Conservation (phyloP, 2,797 vertebrate species). For the Gouania willdenowi region DNA sequence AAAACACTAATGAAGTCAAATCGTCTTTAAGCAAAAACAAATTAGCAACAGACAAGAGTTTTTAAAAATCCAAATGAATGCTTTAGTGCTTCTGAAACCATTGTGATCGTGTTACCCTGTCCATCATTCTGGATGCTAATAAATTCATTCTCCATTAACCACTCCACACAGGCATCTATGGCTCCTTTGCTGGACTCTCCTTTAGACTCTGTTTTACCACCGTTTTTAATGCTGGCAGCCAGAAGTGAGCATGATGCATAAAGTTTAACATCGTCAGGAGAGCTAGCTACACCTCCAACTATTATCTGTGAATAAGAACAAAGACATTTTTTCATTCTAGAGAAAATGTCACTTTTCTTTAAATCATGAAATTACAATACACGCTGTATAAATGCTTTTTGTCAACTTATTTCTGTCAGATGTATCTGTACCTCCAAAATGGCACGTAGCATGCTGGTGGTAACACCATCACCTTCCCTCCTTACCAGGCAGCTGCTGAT, state of each 20-base stretch:
- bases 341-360: no score
- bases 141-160: constrained; percentile 94
- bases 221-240: constrained; percentile 77
- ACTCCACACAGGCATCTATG: constrained; percentile 86
- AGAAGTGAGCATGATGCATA: constrained; percentile 91
- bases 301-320: constrained; percentile 79
- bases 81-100: background rate
- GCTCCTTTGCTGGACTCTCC: constrained; percentile 65
- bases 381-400: no score
- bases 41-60: background rate
- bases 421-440: constrained; percentile 85
- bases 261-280: constrained; percentile 82
- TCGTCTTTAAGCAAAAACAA: background rate
- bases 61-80: background rate
- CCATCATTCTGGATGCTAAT: constrained; percentile 79
- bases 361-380: no score
- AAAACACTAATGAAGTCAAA: no score
- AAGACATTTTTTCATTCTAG: background rate
- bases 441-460: constrained; percentile 92
- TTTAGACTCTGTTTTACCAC: constrained; percentile 26
- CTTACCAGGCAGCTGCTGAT: constrained; percentile 88
- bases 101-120: constrained; percentile 24
- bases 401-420: no score
- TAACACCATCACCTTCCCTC: constrained; percentile 82
- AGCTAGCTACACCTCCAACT: constrained; percentile 87